These are phyloP conservation scores for Phthorimaea operculella DNA, from an alignment of 1,140 invertebrate species.

Conservation along the genomic window DNA sequence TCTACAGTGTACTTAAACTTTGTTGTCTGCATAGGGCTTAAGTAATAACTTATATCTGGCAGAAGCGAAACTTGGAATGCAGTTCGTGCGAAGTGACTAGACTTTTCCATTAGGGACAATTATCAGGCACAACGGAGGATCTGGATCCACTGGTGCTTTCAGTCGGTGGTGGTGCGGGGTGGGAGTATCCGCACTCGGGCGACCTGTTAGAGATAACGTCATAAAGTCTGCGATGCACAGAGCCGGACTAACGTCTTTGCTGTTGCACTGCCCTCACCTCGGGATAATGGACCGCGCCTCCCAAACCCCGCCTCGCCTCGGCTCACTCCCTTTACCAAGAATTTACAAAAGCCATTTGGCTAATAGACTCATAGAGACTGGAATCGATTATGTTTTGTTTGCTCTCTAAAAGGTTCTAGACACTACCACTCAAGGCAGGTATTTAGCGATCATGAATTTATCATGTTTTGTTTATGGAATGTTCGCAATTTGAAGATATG, in stretches of 20 bases:
- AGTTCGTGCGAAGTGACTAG: slow-evolving; percentile 58
- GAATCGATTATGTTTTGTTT: slow-evolving; percentile 5
- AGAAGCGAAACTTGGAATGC: slow-evolving; percentile 58
- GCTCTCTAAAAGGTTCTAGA: background rate
- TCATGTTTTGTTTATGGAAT: too few relatives aligned
- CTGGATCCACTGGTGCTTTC: slow-evolving; percentile 33
- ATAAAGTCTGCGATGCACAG: slow-evolving; percentile 60
- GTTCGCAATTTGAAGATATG: too few relatives aligned
- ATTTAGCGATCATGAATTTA: too few relatives aligned
- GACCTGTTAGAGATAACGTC: slow-evolving; percentile 65
- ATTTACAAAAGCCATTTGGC: slow-evolving; percentile 5
- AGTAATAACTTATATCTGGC: slow-evolving; percentile 54
- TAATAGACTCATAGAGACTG: slow-evolving; percentile 5
- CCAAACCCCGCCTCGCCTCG: slow-evolving; percentile 14
- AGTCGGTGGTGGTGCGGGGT: slow-evolving; percentile 26
- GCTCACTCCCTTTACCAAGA: background rate
- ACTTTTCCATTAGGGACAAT: slow-evolving; percentile 66
- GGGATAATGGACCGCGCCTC: slow-evolving; percentile 50
- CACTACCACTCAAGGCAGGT: too few relatives aligned
- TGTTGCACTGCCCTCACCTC: slow-evolving; percentile 50
- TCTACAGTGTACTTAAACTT: slow-evolving; percentile 24
- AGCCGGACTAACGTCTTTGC: slow-evolving; percentile 59
- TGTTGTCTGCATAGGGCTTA: slow-evolving; percentile 44
- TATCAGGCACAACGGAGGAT: slow-evolving; percentile 59
- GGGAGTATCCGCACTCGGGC: slow-evolving; percentile 17